A percentile compares a stretch with the other conserved stretches of the same genome.
Conservation (phyloP, 1,140 invertebrate species). For the Steinernema feltiae region DNA sequence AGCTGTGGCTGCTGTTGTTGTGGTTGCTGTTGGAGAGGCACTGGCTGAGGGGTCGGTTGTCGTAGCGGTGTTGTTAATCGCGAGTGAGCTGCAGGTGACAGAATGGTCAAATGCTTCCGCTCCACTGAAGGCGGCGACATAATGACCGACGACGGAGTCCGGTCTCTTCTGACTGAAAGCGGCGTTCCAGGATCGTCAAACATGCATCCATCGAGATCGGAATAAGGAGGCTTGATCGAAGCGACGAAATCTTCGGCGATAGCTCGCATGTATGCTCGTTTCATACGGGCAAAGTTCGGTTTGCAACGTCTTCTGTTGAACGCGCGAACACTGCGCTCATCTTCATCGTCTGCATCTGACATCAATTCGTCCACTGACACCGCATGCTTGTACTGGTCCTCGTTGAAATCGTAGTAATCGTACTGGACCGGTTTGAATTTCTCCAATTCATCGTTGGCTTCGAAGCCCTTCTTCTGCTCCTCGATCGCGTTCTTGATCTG, state of each 20-base stretch:
- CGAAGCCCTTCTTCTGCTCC: background rate
- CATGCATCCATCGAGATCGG: background rate
- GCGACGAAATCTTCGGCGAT: background rate
- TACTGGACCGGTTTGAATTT: background rate
- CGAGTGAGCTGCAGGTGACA: background rate
- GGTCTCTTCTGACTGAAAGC: background rate
- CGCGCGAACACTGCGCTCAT: background rate
- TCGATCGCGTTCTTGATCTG: background rate
- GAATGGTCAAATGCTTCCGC: background rate
- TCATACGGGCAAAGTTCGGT: background rate
- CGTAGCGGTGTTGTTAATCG: background rate
- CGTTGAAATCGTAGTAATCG: background rate
- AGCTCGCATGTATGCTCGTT: background rate
- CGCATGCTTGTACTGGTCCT: background rate
- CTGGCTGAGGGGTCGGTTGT: background rate
- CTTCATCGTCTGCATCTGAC: background rate
- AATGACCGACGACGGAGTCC: background rate
- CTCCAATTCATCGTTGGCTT: background rate
- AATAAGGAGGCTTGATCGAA: background rate
- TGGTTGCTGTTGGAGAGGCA: too few species aligned
- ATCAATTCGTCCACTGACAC: background rate
- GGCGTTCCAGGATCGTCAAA: background rate
- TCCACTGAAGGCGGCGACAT: background rate
- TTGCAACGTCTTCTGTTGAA: background rate
- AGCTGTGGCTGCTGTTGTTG: too few species aligned